These are phyloP conservation scores for Gopherus flavomarginatus DNA, from an alignment of 2,113 vertebrate species.

Conservation along the genomic window DNA sequence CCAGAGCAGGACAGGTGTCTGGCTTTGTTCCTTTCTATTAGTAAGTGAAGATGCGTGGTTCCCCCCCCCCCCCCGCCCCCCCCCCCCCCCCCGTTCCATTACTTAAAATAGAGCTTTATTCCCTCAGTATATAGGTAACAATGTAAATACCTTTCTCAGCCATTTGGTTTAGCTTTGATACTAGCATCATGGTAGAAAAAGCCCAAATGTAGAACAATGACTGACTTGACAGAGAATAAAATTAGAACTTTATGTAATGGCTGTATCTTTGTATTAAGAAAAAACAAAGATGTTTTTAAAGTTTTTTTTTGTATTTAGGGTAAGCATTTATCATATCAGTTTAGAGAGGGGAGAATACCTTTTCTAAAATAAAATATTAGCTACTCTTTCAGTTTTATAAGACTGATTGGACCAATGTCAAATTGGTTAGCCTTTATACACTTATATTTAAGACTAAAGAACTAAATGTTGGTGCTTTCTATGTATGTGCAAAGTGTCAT, in stretches of 20 bases:
- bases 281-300: conserved; percentile 17
- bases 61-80: neutral
- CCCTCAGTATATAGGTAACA: neutral
- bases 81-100: neutral
- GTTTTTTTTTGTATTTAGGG: neutral
- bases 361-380: neutral
- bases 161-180: neutral
- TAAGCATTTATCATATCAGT: neutral
- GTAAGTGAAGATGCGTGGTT: neutral
- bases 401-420: neutral
- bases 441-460: neutral
- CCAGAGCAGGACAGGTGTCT: neutral
- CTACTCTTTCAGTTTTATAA: neutral
- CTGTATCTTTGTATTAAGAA: neutral
- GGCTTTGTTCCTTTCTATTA: neutral
- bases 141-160: neutral
- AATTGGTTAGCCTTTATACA: neutral
- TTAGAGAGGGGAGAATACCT: neutral
- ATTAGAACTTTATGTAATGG: neutral
- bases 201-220: neutral
- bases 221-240: neutral
- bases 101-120: conserved; percentile 1
- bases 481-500: neutral
- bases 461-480: neutral
- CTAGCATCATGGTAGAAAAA: neutral